phyloP scores from a whole-genome alignment of 2,888 invertebrate genomes.

The Lagria hirta region DNA sequence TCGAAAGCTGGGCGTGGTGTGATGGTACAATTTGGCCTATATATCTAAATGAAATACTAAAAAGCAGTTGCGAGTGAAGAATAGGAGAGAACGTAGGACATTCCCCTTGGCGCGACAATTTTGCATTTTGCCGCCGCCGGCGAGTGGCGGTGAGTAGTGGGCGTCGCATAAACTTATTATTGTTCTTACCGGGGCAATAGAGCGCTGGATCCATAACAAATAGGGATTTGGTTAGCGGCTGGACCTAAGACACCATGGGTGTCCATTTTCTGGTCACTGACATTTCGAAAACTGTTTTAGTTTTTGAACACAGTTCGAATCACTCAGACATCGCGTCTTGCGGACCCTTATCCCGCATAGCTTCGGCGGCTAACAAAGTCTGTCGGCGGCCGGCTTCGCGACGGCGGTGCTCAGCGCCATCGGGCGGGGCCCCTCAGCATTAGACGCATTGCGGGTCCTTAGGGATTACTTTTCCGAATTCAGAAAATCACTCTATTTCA shows the following conservation, averaged over 20 bases:
- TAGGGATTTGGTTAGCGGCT: constrained; percentile 33
- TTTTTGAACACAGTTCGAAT: constrained; percentile 33
- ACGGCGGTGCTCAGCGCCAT: constrained; percentile 43
- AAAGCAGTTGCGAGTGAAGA: too few species aligned
- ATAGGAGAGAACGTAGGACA: too few species aligned
- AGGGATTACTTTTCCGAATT: constrained; percentile 16
- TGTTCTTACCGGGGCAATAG: constrained; percentile 49
- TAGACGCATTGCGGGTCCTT: constrained; percentile 24
- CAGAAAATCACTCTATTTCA: constrained; percentile 7
- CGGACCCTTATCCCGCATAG: constrained; percentile 45
- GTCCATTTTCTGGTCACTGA: constrained; percentile 46
- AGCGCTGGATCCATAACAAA: constrained; percentile 50
- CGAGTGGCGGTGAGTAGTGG: constrained; percentile 17
- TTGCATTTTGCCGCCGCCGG: constrained; percentile 5
- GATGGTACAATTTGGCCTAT: constrained; percentile 39
- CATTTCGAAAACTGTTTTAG: constrained; percentile 41
- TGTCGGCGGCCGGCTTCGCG: constrained; percentile 41
- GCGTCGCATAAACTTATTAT: constrained; percentile 9
- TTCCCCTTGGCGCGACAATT: constrained; percentile 23
- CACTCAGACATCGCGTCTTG: constrained; percentile 38
- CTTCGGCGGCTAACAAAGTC: constrained; percentile 44
- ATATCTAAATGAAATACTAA: constrained; percentile 42
- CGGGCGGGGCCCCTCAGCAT: constrained; percentile 31
- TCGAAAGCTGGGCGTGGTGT: constrained; percentile 47
- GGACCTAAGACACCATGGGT: constrained; percentile 38